These are phyloP conservation scores for Hydraecia micacea DNA, from an alignment of 2,888 invertebrate species.

Conservation along the genomic window DNA sequence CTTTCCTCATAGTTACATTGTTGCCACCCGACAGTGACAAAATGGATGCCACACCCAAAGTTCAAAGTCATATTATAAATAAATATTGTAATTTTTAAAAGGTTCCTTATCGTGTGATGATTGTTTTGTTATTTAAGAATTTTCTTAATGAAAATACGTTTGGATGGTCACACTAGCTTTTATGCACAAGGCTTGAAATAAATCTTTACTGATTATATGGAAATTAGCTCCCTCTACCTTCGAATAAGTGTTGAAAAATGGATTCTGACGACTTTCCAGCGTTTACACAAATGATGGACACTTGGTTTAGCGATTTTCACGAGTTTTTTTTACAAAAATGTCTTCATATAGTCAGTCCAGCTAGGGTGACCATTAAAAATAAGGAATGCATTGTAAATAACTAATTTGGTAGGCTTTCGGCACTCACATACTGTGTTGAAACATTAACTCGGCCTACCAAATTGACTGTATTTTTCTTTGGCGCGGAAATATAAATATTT, in stretches of 20 bases:
- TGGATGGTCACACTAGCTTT: slow-evolving; percentile 78
- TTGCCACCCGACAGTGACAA: background rate
- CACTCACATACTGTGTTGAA: slow-evolving; percentile 82
- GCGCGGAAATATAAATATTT: slow-evolving; percentile 52
- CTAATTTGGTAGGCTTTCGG: slow-evolving; percentile 85
- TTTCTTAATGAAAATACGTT: slow-evolving; percentile 71
- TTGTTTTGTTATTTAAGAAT: slow-evolving; percentile 84
- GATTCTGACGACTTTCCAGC: slow-evolving; percentile 5
- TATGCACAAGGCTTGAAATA: slow-evolving; percentile 75
- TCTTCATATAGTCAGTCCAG: slow-evolving; percentile 71
- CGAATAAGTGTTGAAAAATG: background rate
- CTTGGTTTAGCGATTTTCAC: background rate
- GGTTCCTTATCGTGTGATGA: slow-evolving; percentile 86
- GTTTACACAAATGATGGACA: slow-evolving; percentile 19
- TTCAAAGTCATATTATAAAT: slow-evolving; percentile 76
- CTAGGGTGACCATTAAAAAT: slow-evolving; percentile 79
- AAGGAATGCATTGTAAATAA: slow-evolving; percentile 89
- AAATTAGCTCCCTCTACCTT: slow-evolving; percentile 21
- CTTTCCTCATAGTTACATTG: slow-evolving; percentile 11
- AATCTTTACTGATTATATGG: slow-evolving; percentile 69
- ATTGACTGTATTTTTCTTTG: slow-evolving; percentile 73
- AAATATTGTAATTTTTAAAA: slow-evolving; percentile 84
- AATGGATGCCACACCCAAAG: slow-evolving; percentile 46
- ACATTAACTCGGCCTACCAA: slow-evolving; percentile 83
- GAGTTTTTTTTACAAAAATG: background rate